Conservation (phyloP, 2,797 vertebrate genomes). For the Cephalopachus bancanus region DNA sequence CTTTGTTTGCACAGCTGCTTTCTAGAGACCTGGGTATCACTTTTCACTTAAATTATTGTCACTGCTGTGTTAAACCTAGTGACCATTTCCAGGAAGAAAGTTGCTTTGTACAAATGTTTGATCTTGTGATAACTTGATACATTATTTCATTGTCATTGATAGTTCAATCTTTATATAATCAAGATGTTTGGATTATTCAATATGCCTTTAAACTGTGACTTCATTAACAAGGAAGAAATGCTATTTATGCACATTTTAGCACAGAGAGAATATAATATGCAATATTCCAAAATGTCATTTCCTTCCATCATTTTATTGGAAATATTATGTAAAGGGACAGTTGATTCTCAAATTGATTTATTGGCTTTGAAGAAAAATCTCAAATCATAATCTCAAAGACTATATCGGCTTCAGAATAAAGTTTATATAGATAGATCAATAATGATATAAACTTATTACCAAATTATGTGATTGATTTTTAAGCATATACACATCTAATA, state of each 20-base stretch:
- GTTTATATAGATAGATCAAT: neutral
- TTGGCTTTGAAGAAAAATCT: constrained; percentile 19
- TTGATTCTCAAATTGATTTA: constrained; percentile 23
- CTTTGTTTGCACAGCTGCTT: constrained; percentile 90
- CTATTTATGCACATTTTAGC: constrained; percentile 17
- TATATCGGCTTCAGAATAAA: constrained; percentile 29
- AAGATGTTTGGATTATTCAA: constrained; percentile 21
- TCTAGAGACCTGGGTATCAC: constrained; percentile 85
- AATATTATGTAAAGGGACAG: neutral
- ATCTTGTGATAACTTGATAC: constrained; percentile 77
- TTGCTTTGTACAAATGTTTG: constrained; percentile 77
- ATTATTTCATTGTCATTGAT: constrained; percentile 34
- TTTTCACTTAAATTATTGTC: constrained; percentile 86
- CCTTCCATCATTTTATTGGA: constrained; percentile 1
- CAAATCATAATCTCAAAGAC: neutral
- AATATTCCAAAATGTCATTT: neutral
- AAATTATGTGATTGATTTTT: neutral
- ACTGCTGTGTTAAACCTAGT: constrained; percentile 85
- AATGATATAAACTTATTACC: neutral
- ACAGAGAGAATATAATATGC: neutral
- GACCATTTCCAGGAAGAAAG: constrained; percentile 83
- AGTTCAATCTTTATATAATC: neutral
- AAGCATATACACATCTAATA: neutral
- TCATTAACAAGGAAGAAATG: constrained; percentile 38
- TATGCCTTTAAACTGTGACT: neutral